A percentile compares a stretch with the other conserved stretches of the same genome.
phyloP scores from a whole-genome alignment of 2,888 invertebrate genomes.

The Leptinotarsa peninsularis region DNA sequence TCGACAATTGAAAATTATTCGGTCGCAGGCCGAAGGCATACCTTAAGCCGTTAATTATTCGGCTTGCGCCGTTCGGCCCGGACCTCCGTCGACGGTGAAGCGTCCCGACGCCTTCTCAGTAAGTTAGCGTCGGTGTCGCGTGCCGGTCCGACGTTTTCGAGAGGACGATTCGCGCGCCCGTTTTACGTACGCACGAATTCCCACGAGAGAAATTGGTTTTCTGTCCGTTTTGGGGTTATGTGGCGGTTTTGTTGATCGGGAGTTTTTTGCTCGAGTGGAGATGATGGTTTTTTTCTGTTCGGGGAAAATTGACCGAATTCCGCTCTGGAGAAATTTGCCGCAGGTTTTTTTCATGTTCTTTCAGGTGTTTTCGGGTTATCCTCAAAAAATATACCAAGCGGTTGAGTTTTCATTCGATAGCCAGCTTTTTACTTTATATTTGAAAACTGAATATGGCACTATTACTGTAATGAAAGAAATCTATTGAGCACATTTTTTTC shows the following conservation, averaged over 20 bases:
- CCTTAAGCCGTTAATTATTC: slow-evolving; percentile 17
- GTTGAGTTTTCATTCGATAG: too few relatives aligned
- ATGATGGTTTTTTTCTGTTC: not conserved
- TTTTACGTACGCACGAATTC: slow-evolving; percentile 8
- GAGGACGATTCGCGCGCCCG: not conserved
- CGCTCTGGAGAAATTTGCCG: not conserved
- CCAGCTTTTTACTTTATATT: too few relatives aligned
- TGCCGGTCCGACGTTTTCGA: slow-evolving; percentile 21
- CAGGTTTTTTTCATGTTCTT: not conserved
- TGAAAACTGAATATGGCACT: too few relatives aligned
- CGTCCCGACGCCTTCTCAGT: slow-evolving; percentile 32
- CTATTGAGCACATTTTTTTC: too few relatives aligned
- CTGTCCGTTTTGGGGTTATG: not conserved
- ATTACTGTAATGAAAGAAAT: too few relatives aligned
- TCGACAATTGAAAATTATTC: slow-evolving; percentile 7
- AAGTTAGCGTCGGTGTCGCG: slow-evolving; percentile 24
- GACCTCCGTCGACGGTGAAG: slow-evolving; percentile 7
- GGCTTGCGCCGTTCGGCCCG: slow-evolving; percentile 21
- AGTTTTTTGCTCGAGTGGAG: not conserved
- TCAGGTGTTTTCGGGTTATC: not conserved
- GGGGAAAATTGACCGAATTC: not conserved
- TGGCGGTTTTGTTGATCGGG: slow-evolving; percentile 4
- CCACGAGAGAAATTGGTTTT: not conserved
- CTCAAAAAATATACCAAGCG: too few relatives aligned
- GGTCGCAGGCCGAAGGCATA: slow-evolving; percentile 2